phyloP scores from a whole-genome alignment of 2,113 vertebrate genomes.

The Macroglossus sobrinus region DNA sequence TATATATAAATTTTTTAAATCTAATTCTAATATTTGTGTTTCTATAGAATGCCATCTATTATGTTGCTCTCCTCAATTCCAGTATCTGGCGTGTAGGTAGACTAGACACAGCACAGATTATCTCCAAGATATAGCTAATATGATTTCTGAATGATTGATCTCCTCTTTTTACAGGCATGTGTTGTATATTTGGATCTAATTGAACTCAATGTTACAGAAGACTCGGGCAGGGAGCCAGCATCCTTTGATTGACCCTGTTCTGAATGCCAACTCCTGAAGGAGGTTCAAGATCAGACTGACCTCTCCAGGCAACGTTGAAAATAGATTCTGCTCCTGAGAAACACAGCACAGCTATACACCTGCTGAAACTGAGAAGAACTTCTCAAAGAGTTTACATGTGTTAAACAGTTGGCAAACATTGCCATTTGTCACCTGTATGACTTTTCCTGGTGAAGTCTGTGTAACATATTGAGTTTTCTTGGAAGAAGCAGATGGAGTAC shows the following conservation, averaged over 20 bases:
- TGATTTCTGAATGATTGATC: constrained; percentile 56
- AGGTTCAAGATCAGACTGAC: constrained; percentile 49
- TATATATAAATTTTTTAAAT: background rate
- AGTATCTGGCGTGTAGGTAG: background rate
- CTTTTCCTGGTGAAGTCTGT: background rate
- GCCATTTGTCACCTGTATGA: background rate
- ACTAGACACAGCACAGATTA: constrained; percentile 29
- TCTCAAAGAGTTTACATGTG: background rate
- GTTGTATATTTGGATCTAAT: constrained; percentile 66
- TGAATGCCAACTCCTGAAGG: constrained; percentile 54
- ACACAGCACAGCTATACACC: background rate
- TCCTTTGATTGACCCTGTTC: constrained; percentile 22
- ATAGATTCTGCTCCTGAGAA: background rate
- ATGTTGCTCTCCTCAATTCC: background rate
- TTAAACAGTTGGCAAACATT: background rate
- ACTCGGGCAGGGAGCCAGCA: constrained; percentile 48
- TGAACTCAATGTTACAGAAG: constrained; percentile 47
- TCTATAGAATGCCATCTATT: background rate
- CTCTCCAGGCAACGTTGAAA: background rate
- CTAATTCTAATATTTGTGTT: background rate
- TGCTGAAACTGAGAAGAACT: background rate
- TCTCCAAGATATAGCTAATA: constrained; percentile 13
- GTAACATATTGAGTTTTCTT: background rate
- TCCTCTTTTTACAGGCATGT: constrained; percentile 40
- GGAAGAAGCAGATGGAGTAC: background rate